Evolutionary conservation across 2,113 vertebrate species (phyloP).

Genomic region (Nothobranchius furzeri): DNA sequence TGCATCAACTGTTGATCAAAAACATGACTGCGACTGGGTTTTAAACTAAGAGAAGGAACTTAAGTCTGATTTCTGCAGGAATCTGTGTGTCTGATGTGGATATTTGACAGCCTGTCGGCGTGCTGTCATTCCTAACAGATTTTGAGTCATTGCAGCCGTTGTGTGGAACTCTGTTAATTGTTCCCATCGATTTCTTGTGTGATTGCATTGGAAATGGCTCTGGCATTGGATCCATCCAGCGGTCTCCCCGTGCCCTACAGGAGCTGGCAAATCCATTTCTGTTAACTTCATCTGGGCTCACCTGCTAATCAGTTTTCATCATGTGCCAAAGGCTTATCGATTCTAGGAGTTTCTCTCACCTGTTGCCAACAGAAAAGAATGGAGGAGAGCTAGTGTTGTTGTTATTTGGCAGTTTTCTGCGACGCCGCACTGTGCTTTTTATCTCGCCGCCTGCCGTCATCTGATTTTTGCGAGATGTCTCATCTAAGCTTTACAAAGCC

Average conservation of each 20-base stretch:
- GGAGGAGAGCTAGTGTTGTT: neutral
- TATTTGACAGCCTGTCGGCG: no score
- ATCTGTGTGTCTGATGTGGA: no score
- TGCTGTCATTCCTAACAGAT: constrained; percentile 33
- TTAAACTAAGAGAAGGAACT: neutral
- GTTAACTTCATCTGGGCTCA: constrained; percentile 53
- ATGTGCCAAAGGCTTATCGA: constrained; percentile 44
- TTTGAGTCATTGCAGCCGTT: constrained; percentile 43
- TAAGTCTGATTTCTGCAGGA: no score
- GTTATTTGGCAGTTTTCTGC: constrained; percentile 43
- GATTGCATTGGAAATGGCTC: constrained; percentile 50
- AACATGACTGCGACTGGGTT: neutral
- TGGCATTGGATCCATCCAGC: constrained; percentile 28
- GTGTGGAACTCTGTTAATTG: constrained; percentile 57
- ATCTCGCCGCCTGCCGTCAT: constrained; percentile 33
- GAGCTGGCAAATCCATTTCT: constrained; percentile 47
- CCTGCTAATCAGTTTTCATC: constrained; percentile 60
- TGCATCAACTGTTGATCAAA: neutral
- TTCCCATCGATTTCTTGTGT: constrained; percentile 41
- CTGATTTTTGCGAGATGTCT: constrained; percentile 49
- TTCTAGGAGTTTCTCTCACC: constrained; percentile 42
- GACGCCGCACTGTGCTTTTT: constrained; percentile 25
- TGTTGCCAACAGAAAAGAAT: constrained; percentile 35
- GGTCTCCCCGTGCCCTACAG: constrained; percentile 29
- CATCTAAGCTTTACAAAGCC: constrained; percentile 35